Evolutionary conservation across 2,113 vertebrate genomes (phyloP).

Genomic region (Acanthochromis polyacanthus): DNA sequence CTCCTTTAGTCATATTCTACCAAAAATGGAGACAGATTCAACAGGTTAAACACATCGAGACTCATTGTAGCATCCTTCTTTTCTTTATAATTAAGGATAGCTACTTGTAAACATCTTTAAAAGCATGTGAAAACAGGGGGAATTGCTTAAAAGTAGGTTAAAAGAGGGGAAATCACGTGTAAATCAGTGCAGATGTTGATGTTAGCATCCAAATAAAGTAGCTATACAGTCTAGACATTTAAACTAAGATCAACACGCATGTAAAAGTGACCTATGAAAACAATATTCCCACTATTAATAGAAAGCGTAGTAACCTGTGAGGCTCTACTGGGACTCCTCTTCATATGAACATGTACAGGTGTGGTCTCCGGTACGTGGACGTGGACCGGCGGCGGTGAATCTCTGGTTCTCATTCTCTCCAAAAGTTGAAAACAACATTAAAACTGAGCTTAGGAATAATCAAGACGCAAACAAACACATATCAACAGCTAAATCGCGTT

Average conservation of each 20-base stretch:
- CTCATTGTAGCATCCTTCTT: background rate
- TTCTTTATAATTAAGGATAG: too few relatives aligned
- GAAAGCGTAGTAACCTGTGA: slow-evolving; percentile 58
- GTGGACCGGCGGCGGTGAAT: slow-evolving; percentile 90
- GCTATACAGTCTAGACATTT: too few relatives aligned
- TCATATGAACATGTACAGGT: slow-evolving; percentile 94
- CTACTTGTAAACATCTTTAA: background rate
- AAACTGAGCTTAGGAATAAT: fast-evolving
- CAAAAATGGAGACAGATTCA: background rate
- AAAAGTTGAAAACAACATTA: background rate
- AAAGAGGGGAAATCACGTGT: too few relatives aligned
- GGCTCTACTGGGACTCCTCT: slow-evolving; percentile 86
- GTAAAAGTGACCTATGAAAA: background rate
- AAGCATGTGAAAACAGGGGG: background rate
- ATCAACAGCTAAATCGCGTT: background rate
- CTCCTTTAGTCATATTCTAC: slow-evolving; percentile 58
- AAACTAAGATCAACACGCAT: too few relatives aligned
- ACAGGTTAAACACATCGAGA: background rate
- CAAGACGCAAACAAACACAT: fast-evolving
- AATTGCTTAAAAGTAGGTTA: background rate
- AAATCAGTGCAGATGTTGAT: too few relatives aligned
- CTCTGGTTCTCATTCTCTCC: slow-evolving; percentile 90
- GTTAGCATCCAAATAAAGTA: too few relatives aligned
- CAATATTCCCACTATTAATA: background rate
- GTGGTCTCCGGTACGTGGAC: slow-evolving; percentile 94